Evolutionary conservation across 2,888 invertebrate genomes (phyloP), one percentile per base, ranked within the genome.

Genomic region (Diplazon laetatorius): DNA sequence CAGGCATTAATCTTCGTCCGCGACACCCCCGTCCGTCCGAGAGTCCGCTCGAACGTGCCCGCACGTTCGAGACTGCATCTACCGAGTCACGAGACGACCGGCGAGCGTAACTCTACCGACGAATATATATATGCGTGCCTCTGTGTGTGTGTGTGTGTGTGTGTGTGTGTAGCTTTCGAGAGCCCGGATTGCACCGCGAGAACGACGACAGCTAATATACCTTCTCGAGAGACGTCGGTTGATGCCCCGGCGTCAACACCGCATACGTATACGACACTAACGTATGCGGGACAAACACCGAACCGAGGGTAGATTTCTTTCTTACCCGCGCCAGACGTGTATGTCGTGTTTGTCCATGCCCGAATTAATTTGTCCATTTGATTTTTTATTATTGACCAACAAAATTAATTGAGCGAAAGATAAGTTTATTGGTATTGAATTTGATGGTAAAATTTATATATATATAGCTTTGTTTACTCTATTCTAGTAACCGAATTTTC

Each of bases 1-100:
- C 63, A 30, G 65, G 74, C 78, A 78, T 78, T 78, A 78, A 78
- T 78, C 78, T 78, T 78, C 78, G 74, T 78, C 74, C 68, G 69
- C 72, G 72, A 76, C 76, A 76, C 78, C 78, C 77, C 72, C 72
- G 74, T 65, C 44, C 57, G 70, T 70, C 65, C 70, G 50, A 66
- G 48, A 59, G 71, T 63, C 48, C 50, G 48, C 63, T 60, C 66
- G 55, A 68, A 55, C 68, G 68, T 68, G 68, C 68, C 52, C 66
- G 66, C 66, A 42, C 66, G 52, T 66, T 66, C 66, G 42, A 52
- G 30, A 52, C 30, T 30, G 50, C 66, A 42, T 44, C 62, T 55
- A 25, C 35, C 65, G 39, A 25, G 66, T 70, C 50, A 63, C 62
- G 46, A 69, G 48, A 76, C 62, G 73, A 46, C 30, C 55, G 14